Conservation (phyloP, 2,888 invertebrate species). For the Aphodius granarius region DNA sequence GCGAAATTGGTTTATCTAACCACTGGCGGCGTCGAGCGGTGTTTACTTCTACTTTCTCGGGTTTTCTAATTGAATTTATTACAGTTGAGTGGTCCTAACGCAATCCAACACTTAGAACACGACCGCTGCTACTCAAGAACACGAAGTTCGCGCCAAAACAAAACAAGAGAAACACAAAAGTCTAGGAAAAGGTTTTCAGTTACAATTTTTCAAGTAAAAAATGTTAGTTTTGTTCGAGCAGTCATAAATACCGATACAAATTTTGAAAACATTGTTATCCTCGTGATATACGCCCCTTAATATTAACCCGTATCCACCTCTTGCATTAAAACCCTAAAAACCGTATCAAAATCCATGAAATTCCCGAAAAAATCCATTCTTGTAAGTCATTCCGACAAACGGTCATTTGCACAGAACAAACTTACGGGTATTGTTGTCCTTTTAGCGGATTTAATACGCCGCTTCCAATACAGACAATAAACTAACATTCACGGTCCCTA, state of each 20-base stretch:
- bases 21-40: not conserved
- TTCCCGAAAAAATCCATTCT: not conserved
- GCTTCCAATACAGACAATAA: conserved; percentile 50
- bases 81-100: not conserved
- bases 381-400: conserved; percentile 18
- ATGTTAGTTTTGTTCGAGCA: too few relatives aligned
- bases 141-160: not conserved
- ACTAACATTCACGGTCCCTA: conserved; percentile 45
- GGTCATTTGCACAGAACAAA: not conserved
- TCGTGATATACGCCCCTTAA: not conserved
- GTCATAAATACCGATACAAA: too few relatives aligned
- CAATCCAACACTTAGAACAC: not conserved
- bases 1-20: not conserved
- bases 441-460: conserved; percentile 41
- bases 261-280: too few relatives aligned
- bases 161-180: not conserved
- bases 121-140: not conserved
- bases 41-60: not conserved
- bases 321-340: not conserved
- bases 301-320: not conserved
- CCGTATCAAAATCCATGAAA: not conserved
- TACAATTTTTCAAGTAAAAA: too few relatives aligned
- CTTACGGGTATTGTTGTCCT: conserved; percentile 22
- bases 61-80: not conserved
- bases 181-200: too few relatives aligned